Percentiles rank a stretch among this genome's conserved stretches.
Evolutionary conservation across 2,888 invertebrate species (phyloP).

Genomic region (Caenorhabditis sp.): DNA sequence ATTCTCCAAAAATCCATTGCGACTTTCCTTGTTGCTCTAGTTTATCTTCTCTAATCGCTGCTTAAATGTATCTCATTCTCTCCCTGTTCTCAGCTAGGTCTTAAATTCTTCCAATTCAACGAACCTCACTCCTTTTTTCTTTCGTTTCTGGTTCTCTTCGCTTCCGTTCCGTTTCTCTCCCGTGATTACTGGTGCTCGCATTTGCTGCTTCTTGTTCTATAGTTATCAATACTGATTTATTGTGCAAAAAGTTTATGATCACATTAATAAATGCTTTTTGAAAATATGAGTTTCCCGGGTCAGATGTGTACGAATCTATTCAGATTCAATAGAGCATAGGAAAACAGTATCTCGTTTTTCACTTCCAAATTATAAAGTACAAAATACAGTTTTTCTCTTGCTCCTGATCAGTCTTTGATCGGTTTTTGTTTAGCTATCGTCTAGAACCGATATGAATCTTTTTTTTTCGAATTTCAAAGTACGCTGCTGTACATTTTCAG

Average conservation of each 20-base stretch:
- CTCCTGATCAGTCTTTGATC: too few species aligned
- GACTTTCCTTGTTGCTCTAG: not conserved
- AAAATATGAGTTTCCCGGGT: not conserved
- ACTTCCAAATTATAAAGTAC: too few species aligned
- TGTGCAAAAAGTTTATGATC: not conserved
- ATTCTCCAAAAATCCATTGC: too few species aligned
- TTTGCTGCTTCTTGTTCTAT: constrained; percentile 30
- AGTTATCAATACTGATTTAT: not conserved
- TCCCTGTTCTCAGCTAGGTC: not conserved
- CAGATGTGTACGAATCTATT: not conserved
- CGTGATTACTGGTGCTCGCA: constrained; percentile 49
- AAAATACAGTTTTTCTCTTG: too few species aligned
- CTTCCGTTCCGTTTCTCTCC: constrained; percentile 26
- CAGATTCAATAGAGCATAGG: too few species aligned
- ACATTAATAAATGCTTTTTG: constrained; percentile 7
- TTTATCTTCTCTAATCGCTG: not conserved
- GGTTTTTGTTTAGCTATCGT: too few species aligned
- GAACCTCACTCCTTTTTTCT: constrained; percentile 1
- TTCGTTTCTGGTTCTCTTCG: constrained; percentile 16
- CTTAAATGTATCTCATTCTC: not conserved
- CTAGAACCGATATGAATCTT: too few species aligned
- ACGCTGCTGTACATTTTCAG: too few species aligned
- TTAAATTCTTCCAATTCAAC: constrained; percentile 11
- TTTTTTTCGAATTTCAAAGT: too few species aligned
- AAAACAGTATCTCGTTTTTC: too few species aligned